Percentiles rank a stretch among this genome's conserved stretches.
Evolutionary conservation across 2,113 vertebrate genomes (phyloP).

Genomic region (Aspiorhynchus laticeps): DNA sequence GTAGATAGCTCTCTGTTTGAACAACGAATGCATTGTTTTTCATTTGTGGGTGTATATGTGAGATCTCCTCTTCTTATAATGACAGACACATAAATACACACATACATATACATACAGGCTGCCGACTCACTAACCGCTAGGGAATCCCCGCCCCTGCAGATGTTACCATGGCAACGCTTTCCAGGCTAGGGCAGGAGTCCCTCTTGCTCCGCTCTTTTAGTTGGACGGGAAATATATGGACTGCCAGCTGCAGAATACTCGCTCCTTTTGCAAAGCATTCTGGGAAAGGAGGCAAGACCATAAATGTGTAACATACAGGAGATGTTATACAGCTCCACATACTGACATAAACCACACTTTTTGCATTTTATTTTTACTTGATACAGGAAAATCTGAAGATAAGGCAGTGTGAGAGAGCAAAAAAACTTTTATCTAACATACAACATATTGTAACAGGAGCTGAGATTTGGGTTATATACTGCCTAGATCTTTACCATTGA

Average conservation of each 20-base stretch:
- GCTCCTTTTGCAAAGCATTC: conserved; percentile 2
- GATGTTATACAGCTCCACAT: background rate
- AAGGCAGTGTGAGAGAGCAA: too few relatives aligned
- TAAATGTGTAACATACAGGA: background rate
- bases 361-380: too few relatives aligned
- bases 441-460: too few relatives aligned
- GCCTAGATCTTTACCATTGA: too few relatives aligned
- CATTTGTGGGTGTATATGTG: background rate
- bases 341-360: background rate
- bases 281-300: conserved; percentile 21
- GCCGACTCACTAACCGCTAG: conserved; percentile 58
- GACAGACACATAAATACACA: conserved; percentile 19
- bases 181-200: conserved; percentile 65
- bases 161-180: conserved; percentile 78
- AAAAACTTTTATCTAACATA: too few relatives aligned
- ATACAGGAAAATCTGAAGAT: too few relatives aligned
- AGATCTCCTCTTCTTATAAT: background rate
- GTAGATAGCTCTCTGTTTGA: background rate
- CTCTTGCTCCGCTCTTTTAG: conserved; percentile 48
- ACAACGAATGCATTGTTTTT: background rate
- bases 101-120: background rate
- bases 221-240: background rate
- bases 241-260: background rate
- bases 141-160: conserved; percentile 76
- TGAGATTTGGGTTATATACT: too few relatives aligned